phyloP scores from a whole-genome alignment of 2,888 invertebrate genomes.

The Thalpophila matura region DNA sequence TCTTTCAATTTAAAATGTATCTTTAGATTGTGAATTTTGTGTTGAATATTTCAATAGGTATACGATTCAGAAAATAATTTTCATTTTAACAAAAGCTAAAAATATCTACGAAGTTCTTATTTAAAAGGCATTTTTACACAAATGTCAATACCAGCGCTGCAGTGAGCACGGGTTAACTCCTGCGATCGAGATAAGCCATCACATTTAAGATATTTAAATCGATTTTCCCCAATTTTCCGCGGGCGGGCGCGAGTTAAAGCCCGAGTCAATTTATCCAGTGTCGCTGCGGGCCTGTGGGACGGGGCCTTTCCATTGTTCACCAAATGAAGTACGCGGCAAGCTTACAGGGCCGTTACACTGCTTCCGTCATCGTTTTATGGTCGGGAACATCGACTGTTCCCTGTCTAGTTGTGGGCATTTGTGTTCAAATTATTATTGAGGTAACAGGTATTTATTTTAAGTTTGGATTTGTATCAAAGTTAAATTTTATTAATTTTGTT shows the following conservation, averaged over 20 bases:
- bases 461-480: too few relatives aligned
- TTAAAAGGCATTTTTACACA: constrained; percentile 58
- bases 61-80: neutral
- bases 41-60: constrained; percentile 18
- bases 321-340: constrained; percentile 86
- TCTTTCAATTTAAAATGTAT: constrained; percentile 20
- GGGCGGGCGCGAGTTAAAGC: constrained; percentile 85
- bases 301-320: constrained; percentile 85
- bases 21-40: constrained; percentile 20
- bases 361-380: constrained; percentile 78
- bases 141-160: constrained; percentile 62
- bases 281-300: constrained; percentile 81
- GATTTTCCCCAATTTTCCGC: constrained; percentile 90
- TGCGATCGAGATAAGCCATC: constrained; percentile 86
- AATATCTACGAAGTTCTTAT: constrained; percentile 7
- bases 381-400: constrained; percentile 63
- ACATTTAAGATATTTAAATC: constrained; percentile 90
- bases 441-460: constrained; percentile 3
- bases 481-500: neutral
- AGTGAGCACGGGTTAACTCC: constrained; percentile 75
- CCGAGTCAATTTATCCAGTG: constrained; percentile 88
- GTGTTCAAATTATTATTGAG: constrained; percentile 26
- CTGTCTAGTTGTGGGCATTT: constrained; percentile 50
- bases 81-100: constrained; percentile 11
- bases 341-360: constrained; percentile 84